These are phyloP conservation scores for Ariolimax columbianus DNA, from an alignment of 2,888 invertebrate species.

Conservation along the genomic window DNA sequence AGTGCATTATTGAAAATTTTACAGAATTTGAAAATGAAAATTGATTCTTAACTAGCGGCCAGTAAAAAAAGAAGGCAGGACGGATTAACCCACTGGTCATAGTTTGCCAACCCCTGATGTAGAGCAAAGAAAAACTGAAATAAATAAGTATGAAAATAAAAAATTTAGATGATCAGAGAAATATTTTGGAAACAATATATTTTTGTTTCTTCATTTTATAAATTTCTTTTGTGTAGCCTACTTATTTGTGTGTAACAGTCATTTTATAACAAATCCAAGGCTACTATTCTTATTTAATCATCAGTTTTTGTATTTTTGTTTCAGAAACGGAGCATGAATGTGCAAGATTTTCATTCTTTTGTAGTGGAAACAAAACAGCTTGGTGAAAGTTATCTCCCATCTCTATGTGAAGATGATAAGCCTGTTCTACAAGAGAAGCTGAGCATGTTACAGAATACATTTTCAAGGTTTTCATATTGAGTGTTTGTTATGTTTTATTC, in stretches of 20 bases:
- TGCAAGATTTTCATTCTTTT: conserved; percentile 66
- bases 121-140: no score
- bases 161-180: no score
- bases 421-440: conserved; percentile 82
- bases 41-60: no score
- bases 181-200: no score
- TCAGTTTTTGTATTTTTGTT: background rate
- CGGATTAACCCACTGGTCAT: no score
- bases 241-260: background rate
- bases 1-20: no score
- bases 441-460: conserved; percentile 84
- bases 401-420: conserved; percentile 91
- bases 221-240: background rate
- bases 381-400: conserved; percentile 88
- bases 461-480: background rate
- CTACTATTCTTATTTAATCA: background rate
- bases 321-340: conserved; percentile 68
- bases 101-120: no score
- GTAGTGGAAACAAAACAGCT: conserved; percentile 86
- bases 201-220: no score
- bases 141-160: no score
- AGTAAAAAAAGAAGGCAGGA: no score
- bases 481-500: background rate
- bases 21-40: no score
- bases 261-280: background rate